Evolutionary conservation across 2,888 invertebrate genomes (phyloP), one percentile per base, ranked within the genome.

Genomic region (Polia nebulosa): DNA sequence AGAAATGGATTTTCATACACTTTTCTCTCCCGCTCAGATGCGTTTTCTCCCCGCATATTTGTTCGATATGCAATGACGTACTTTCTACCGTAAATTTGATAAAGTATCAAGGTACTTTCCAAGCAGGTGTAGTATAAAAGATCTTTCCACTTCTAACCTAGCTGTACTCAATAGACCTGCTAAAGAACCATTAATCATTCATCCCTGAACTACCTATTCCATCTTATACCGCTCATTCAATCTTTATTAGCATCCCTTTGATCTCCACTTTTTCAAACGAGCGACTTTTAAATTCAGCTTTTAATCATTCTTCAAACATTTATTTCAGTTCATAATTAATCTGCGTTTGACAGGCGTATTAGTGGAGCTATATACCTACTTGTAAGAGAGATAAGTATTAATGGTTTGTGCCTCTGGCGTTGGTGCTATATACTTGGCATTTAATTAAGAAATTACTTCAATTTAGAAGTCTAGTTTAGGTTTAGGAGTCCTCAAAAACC

Each of bases 291-390:
- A 70, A 74, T 74, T 61, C 25, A 51, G n/a, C 58, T 68, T 64
- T 39, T 59, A 71, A 59, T 65, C 6, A 59, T 65, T 68, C 61
- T 53, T 62, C 49, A 64, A 65, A 68, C 64, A 59, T 58, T 75
- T 36, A 65, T 67, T 66, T 72, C 13, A 55, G 25, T 61, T 68
- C 2, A 25, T 68, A 68, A 72, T 76, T 76, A 68, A 59, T 68
- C 61, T 77, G 61, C 20, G 45, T 72, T 76, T 62, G 76, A 61
- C 72, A 51, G 67, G 57, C 34, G 15, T 51, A 41, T 55, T 75
- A 66, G 29, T 55, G 22, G 63, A 60, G 32, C 17, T 41, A 20
- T 41, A 20, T 41, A 17, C 15, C 9, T 58, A n/a, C 29, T 47
- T 60, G 39, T 29, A 56, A 45, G n/a, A 34, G 15, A 29, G 66